Percentiles rank a stretch among this genome's conserved stretches.
These are phyloP conservation scores for Drosophila phalerata DNA, from an alignment of 2,888 invertebrate species.

Conservation along the genomic window DNA sequence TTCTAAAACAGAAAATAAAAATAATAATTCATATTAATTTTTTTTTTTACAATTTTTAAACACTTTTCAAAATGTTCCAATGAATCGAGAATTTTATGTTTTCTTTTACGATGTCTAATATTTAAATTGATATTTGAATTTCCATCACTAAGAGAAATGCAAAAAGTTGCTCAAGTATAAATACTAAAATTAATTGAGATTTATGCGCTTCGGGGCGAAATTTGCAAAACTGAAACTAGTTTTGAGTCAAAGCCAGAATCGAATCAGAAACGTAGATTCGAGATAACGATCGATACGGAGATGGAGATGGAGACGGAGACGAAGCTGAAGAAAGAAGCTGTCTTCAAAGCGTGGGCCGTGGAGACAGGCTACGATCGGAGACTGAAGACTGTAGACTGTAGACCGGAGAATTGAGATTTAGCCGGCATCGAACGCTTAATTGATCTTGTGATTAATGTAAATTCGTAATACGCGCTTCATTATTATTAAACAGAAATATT, in stretches of 20 bases:
- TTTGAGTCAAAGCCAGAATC: conserved; percentile 23
- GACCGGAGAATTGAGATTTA: background rate
- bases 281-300: background rate
- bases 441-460: conserved; percentile 43
- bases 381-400: conserved; percentile 4
- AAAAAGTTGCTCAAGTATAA: conserved; percentile 37
- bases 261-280: conserved; percentile 6
- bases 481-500: too few species aligned
- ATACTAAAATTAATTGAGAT: conserved; percentile 40
- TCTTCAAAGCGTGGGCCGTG: too few species aligned
- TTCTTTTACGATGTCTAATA: too few species aligned
- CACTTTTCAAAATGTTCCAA: too few species aligned
- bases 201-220: conserved; percentile 34
- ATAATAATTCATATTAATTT: too few species aligned
- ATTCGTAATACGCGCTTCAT: conserved; percentile 24
- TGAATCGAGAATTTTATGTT: too few species aligned
- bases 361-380: conserved; percentile 11
- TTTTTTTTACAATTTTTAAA: too few species aligned
- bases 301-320: conserved; percentile 1
- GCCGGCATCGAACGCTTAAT: conserved; percentile 29
- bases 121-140: background rate
- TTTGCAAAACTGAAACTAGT: conserved; percentile 64
- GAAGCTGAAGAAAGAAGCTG: conserved; percentile 9
- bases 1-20: too few species aligned
- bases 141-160: conserved; percentile 16